Evolutionary conservation across 2,797 vertebrate genomes (phyloP), one percentile per base, ranked within the genome.

Genomic region (Podargus strigoides): DNA sequence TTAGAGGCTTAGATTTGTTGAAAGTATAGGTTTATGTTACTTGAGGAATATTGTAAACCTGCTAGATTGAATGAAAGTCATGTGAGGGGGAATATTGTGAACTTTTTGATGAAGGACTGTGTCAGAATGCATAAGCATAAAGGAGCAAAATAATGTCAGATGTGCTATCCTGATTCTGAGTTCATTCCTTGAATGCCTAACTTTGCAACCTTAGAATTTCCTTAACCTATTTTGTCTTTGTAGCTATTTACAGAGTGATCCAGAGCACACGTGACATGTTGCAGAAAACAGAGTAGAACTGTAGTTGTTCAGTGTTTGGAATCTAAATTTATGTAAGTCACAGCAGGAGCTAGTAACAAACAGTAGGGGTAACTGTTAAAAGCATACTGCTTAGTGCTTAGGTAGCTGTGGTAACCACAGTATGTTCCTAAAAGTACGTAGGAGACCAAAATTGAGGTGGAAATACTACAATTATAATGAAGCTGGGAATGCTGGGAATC

Each of bases 401-500:
- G 92, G 66, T 93, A 95, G 87, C 90, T 95, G 94, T 94, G 87
- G 87, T 83, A 95, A 95, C 87, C 78, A n/a, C 64, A 80, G 36
- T 93, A 81, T 28, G 50, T 73, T 92, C 76, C 89, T 95, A 80
- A 72, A 90, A 85, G 69, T 68, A 86, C 68, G 28, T 36, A 76
- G 44, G 59, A 82, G 52, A 87, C 34, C 52, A 81, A 66, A 83
- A 77, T 75, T 85, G 55, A 80, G 60, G 32, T 1, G 3, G 59
- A 90, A 90, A 62, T 80, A 19, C 81, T 91, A 70, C 44, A 50
- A 1, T 58, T 74, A 7, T 14, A 64, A 50, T 12, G 49, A 79
- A 80, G 26, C 60, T 69, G 23, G 72, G 72, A 87, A 49, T 74
- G 27, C 44, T 92, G 67, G 58, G 70, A 70, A 18, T 56, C 30